Evolutionary conservation across 2,888 invertebrate species (phyloP).

Genomic region (Eurytoma adleriae): DNA sequence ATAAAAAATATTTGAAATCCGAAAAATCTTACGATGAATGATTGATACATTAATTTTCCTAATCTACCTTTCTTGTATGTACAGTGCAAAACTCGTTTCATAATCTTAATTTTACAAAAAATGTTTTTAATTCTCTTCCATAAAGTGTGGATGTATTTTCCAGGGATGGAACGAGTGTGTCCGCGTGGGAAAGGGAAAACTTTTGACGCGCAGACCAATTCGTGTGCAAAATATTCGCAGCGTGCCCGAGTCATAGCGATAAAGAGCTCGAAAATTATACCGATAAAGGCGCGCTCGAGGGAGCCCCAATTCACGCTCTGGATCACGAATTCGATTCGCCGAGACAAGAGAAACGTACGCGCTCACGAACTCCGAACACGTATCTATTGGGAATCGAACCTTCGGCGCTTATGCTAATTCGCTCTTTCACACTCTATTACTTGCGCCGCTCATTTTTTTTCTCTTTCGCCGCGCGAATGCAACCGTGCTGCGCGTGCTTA

Average conservation of each 20-base stretch:
- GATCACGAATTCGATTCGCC: conserved; percentile 44
- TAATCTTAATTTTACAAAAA: too few relatives aligned
- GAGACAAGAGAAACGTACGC: conserved; percentile 9
- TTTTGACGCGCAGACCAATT: too few relatives aligned
- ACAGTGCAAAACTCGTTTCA: too few relatives aligned
- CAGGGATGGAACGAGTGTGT: too few relatives aligned
- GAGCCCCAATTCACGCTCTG: conserved; percentile 39
- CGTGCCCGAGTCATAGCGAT: background rate
- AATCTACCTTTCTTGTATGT: too few relatives aligned
- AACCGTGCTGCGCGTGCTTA: conserved; percentile 12
- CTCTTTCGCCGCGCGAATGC: background rate
- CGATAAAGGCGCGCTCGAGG: conserved; percentile 7
- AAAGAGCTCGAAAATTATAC: background rate
- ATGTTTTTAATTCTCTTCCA: too few relatives aligned
- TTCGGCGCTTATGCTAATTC: conserved; percentile 44
- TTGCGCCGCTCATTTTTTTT: conserved; percentile 10
- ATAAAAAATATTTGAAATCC: too few relatives aligned
- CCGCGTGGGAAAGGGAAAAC: too few relatives aligned
- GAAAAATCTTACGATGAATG: too few relatives aligned
- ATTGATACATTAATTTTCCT: too few relatives aligned
- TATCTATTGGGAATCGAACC: conserved; percentile 9
- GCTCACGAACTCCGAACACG: background rate
- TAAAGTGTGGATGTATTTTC: too few relatives aligned
- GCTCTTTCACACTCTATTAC: conserved; percentile 16
- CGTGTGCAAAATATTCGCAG: too few relatives aligned